A percentile compares a stretch with the other conserved stretches of the same genome.
Conservation (phyloP, 2,888 invertebrate genomes). For the Alcis repandata region DNA sequence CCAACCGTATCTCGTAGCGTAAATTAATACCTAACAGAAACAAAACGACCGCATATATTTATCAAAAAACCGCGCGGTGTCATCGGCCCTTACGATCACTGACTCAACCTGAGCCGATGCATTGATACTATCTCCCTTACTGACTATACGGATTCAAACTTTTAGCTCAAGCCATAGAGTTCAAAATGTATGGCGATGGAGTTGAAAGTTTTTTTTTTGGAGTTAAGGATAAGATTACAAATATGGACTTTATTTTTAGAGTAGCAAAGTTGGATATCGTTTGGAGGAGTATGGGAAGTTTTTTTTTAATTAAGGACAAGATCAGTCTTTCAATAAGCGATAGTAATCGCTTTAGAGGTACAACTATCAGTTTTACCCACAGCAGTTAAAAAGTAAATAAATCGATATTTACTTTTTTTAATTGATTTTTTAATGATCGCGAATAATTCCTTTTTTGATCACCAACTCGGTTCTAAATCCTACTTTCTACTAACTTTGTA, state of each 20-base stretch:
- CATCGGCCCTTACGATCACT: conserved; percentile 78
- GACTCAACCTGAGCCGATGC: conserved; percentile 51
- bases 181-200: background rate
- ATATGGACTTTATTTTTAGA: background rate
- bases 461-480: no score
- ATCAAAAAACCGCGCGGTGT: conserved; percentile 78
- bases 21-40: conserved; percentile 77
- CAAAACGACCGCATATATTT: conserved; percentile 63
- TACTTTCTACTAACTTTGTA: no score
- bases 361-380: background rate
- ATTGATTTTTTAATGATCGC: no score
- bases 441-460: no score
- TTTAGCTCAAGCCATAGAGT: background rate
- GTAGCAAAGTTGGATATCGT: background rate
- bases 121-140: conserved; percentile 57
- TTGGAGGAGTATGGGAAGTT: background rate
- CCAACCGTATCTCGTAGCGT: conserved; percentile 66
- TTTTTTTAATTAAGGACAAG: conserved; percentile 15
- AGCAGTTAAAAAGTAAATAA: background rate
- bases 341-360: conserved; percentile 6
- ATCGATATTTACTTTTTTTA: background rate
- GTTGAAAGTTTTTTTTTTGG: background rate
- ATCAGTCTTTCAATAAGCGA: conserved; percentile 12
- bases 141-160: background rate
- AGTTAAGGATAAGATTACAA: background rate